Evolutionary conservation across 2,888 invertebrate genomes (phyloP).

Genomic region (Aporophyla nigra): DNA sequence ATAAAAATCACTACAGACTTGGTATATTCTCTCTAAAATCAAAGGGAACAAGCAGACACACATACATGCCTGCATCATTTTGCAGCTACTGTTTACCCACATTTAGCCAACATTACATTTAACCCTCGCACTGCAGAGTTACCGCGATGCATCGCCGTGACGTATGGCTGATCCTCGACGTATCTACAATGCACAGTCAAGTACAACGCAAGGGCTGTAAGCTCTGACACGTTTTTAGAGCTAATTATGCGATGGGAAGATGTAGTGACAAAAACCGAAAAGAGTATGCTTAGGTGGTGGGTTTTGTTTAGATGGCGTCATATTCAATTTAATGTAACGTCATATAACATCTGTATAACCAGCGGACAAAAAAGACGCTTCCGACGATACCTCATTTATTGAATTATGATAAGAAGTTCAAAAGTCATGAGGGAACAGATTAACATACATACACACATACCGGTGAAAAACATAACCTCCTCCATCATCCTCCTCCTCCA

Average conservation of each 20-base stretch:
- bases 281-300: no score
- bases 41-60: neutral
- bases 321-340: no score
- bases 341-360: no score
- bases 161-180: constrained; percentile 36
- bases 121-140: constrained; percentile 15
- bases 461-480: no score
- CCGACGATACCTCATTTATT: no score
- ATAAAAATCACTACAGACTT: neutral
- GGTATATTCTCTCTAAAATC: neutral
- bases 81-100: constrained; percentile 17
- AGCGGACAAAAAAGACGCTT: no score
- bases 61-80: neutral
- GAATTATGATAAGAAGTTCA: no score
- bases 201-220: constrained; percentile 19
- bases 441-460: no score
- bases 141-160: constrained; percentile 26
- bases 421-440: no score
- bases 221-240: constrained; percentile 20
- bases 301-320: no score
- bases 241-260: constrained; percentile 6
- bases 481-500: no score
- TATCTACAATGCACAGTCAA: constrained; percentile 32
- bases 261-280: no score
- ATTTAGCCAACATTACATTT: constrained; percentile 21